Evolutionary conservation across 2,888 invertebrate genomes (phyloP).

Genomic region (Tachina lurida): DNA sequence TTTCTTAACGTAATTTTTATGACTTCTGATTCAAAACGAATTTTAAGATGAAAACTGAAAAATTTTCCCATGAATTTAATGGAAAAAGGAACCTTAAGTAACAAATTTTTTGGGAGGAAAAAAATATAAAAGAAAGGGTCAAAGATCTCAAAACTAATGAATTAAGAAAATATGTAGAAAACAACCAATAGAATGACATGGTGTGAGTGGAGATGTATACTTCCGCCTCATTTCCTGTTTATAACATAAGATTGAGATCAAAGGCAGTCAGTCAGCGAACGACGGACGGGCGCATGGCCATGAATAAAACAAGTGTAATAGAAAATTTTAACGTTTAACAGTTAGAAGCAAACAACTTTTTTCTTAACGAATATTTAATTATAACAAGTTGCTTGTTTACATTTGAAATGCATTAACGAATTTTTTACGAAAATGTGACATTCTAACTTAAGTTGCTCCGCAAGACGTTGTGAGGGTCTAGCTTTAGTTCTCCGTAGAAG

Average conservation of each 20-base stretch:
- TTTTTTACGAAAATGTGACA: too few relatives aligned
- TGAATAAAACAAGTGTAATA: too few relatives aligned
- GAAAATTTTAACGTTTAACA: too few relatives aligned
- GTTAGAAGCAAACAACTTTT: too few relatives aligned
- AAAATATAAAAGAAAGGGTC: constrained; percentile 41
- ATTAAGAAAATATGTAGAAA: constrained; percentile 11
- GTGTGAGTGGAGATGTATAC: constrained; percentile 35
- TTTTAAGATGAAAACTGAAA: constrained; percentile 10
- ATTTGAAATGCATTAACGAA: too few relatives aligned
- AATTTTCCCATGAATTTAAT: constrained; percentile 52
- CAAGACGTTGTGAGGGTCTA: too few relatives aligned
- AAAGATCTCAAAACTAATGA: constrained; percentile 53
- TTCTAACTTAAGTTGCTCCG: too few relatives aligned
- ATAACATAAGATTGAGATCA: neutral
- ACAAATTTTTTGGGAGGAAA: constrained; percentile 10
- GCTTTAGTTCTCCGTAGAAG: too few relatives aligned
- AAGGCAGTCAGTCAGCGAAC: neutral
- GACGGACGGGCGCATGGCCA: too few relatives aligned
- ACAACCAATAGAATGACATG: constrained; percentile 54
- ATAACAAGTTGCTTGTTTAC: too few relatives aligned
- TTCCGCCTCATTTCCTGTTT: constrained; percentile 66
- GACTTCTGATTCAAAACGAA: constrained; percentile 18
- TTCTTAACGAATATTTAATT: too few relatives aligned
- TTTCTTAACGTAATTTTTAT: neutral
- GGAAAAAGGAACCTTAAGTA: neutral